phyloP scores from a whole-genome alignment of 2,888 invertebrate genomes.

The Ochlodes sylvanus region DNA sequence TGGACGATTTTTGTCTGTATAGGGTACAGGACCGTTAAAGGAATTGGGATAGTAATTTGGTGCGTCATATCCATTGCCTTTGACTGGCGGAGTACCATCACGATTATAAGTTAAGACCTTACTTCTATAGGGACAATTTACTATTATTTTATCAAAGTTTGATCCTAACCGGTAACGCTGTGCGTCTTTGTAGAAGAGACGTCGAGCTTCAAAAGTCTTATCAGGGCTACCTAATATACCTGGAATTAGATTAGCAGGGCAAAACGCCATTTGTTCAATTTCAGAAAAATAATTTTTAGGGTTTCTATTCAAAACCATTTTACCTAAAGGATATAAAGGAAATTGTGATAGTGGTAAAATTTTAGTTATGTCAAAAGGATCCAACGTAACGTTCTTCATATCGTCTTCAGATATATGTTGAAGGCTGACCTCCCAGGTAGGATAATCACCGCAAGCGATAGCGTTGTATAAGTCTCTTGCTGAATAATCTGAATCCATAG shows the following conservation, averaged over 20 bases:
- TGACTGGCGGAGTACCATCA: constrained; percentile 90
- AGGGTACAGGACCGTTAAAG: constrained; percentile 91
- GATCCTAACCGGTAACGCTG: constrained; percentile 93
- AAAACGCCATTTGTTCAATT: constrained; percentile 94
- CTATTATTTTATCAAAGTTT: constrained; percentile 94
- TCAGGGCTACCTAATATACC: constrained; percentile 95
- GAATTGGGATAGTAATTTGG: constrained; percentile 98
- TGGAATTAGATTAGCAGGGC: constrained; percentile 93
- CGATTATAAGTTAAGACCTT: constrained; percentile 90
- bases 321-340: constrained; percentile 92
- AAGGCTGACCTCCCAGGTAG: not conserved
- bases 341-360: constrained; percentile 90
- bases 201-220: constrained; percentile 92
- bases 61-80: constrained; percentile 90
- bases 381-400: not conserved
- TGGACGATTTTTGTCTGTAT: constrained; percentile 80
- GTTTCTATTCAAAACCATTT: constrained; percentile 91
- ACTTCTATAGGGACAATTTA: constrained; percentile 93
- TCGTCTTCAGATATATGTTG: constrained; percentile 12
- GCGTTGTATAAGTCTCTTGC: constrained; percentile 4
- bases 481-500: constrained; percentile 7
- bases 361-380: constrained; percentile 18
- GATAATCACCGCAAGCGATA: constrained; percentile 6
- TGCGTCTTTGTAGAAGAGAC: constrained; percentile 93
- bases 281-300: constrained; percentile 95